These are phyloP conservation scores for Nibea albiflora DNA, from an alignment of 2,113 vertebrate species.

Conservation along the genomic window DNA sequence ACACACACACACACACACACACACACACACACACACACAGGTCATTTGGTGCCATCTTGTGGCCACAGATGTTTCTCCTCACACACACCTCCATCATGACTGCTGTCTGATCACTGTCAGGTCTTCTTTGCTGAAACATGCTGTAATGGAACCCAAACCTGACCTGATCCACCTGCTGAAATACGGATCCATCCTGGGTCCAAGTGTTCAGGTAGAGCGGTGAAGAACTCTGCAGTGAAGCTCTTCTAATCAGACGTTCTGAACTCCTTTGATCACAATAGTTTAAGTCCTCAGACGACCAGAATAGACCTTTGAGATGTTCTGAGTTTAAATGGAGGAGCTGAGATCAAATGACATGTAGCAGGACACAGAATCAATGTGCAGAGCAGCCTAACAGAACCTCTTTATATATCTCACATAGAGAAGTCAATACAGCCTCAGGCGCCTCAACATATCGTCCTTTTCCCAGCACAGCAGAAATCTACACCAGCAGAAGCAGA, in stretches of 20 bases:
- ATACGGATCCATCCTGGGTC: too few relatives aligned
- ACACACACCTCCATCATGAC: too few relatives aligned
- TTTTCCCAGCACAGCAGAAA: slow-evolving; percentile 8
- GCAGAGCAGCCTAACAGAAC: background rate
- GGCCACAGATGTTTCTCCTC: too few relatives aligned
- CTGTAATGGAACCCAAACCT: too few relatives aligned
- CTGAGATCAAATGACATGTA: background rate
- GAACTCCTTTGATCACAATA: background rate
- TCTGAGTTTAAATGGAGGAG: background rate
- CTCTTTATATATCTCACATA: background rate
- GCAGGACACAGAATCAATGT: background rate
- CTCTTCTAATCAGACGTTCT: background rate
- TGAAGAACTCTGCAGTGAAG: too few relatives aligned
- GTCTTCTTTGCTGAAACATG: too few relatives aligned
- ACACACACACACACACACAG: too few relatives aligned
- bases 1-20: too few relatives aligned
- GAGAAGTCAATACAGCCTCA: background rate
- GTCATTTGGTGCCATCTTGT: too few relatives aligned
- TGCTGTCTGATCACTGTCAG: too few relatives aligned
- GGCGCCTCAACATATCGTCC: background rate
- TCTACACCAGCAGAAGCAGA: background rate
- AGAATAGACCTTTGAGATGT: background rate
- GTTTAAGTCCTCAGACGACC: background rate
- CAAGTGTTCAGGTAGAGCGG: too few relatives aligned
- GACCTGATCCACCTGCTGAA: too few relatives aligned